phyloP scores from a whole-genome alignment of 2,888 invertebrate species.

The Sepioteuthis lessoniana region DNA sequence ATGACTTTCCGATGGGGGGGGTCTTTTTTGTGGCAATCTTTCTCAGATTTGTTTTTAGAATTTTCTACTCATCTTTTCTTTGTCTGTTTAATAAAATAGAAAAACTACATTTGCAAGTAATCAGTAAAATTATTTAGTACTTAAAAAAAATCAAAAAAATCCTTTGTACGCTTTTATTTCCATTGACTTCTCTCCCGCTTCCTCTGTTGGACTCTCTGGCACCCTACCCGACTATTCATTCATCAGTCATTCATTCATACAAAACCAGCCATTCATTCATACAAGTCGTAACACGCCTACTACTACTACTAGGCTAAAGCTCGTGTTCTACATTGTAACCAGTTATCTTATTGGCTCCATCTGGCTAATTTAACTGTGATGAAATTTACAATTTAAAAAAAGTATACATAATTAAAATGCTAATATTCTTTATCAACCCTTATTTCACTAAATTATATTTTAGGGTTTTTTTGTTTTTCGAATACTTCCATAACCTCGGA shows the following conservation, averaged over 20 bases:
- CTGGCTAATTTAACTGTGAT: neutral
- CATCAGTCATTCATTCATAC: neutral
- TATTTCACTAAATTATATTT: no score
- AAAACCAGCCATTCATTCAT: neutral
- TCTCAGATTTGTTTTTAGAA: no score
- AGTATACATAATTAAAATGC: no score
- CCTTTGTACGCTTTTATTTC: neutral
- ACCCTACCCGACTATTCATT: neutral
- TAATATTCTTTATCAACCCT: no score
- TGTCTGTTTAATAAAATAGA: no score
- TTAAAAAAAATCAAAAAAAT: neutral
- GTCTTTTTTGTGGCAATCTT: no score
- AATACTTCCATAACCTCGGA: no score
- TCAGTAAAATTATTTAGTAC: neutral
- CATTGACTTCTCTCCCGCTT: no score
- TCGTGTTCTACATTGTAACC: neutral
- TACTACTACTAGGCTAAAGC: neutral
- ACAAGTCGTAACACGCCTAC: constrained; percentile 15
- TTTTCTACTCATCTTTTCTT: no score
- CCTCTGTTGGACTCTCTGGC: neutral
- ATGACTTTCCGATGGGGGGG: no score
- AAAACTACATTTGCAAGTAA: neutral
- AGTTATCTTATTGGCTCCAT: neutral
- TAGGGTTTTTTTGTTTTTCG: no score
- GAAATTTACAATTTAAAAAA: neutral